Conservation (phyloP, 2,888 invertebrate genomes). For the Congeria kusceri region DNA sequence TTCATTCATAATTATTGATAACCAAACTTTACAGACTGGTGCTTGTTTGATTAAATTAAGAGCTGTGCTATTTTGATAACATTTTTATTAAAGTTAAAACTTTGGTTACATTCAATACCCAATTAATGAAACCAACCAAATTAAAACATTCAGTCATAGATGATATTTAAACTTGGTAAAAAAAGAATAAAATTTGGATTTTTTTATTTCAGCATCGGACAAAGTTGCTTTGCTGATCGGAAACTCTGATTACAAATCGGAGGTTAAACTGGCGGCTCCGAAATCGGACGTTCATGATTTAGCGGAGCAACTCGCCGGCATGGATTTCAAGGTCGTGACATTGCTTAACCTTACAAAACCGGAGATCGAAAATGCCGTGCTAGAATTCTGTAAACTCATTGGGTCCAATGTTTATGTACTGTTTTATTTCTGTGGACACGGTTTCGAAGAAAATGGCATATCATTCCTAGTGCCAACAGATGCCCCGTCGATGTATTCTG, state of each 20-base stretch:
- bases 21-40: too few relatives aligned
- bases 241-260: conserved; percentile 85
- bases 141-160: too few relatives aligned
- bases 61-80: too few relatives aligned
- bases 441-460: conserved; percentile 85
- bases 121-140: too few relatives aligned
- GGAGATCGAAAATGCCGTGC: conserved; percentile 85
- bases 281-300: conserved; percentile 78
- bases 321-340: conserved; percentile 86
- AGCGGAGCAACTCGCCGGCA: conserved; percentile 74
- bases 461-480: conserved; percentile 86
- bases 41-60: too few relatives aligned
- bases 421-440: conserved; percentile 86
- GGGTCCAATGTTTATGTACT: conserved; percentile 83
- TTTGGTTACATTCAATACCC: too few relatives aligned
- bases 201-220: conserved; percentile 81
- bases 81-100: too few relatives aligned
- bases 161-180: too few relatives aligned
- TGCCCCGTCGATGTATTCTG: conserved; percentile 82
- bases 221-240: conserved; percentile 86
- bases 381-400: conserved; percentile 84
- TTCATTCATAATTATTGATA: too few relatives aligned
- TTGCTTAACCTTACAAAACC: conserved; percentile 85
- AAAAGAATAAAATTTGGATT: too few relatives aligned
- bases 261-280: conserved; percentile 80